phyloP scores from a whole-genome alignment of 1,140 invertebrate species.

The Armadillidium nasatum region DNA sequence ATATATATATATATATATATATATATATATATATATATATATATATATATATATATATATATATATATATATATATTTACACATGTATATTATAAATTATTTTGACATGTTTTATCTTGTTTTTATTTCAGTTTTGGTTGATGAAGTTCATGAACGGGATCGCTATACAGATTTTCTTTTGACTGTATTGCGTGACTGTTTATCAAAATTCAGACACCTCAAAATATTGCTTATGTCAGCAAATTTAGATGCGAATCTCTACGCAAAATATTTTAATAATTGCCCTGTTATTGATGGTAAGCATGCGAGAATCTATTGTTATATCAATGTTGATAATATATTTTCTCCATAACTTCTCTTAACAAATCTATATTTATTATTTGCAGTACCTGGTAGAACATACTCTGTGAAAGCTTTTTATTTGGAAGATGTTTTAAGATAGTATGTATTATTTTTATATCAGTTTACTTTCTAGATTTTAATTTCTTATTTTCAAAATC shows the following conservation, averaged over 20 bases:
- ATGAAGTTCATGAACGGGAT: conserved; percentile 93
- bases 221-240: conserved; percentile 93
- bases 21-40: too few species aligned
- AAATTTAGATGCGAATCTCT: conserved; percentile 73
- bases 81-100: too few species aligned
- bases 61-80: too few species aligned
- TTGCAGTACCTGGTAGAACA: conserved; percentile 68
- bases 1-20: too few species aligned
- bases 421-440: conserved; percentile 72
- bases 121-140: conserved; percentile 62
- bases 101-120: not conserved
- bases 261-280: conserved; percentile 75
- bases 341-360: too few species aligned
- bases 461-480: too few species aligned
- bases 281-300: conserved; percentile 63
- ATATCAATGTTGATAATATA: not conserved
- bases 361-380: conserved; percentile 34
- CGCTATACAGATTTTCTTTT: conserved; percentile 87
- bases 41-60: too few species aligned
- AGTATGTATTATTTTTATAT: conserved; percentile 31
- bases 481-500: too few species aligned
- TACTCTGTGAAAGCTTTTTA: conserved; percentile 72
- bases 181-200: conserved; percentile 71
- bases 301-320: conserved; percentile 23
- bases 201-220: conserved; percentile 66